Conservation (phyloP, 1,140 invertebrate genomes). For the Drosophila yakuba region DNA sequence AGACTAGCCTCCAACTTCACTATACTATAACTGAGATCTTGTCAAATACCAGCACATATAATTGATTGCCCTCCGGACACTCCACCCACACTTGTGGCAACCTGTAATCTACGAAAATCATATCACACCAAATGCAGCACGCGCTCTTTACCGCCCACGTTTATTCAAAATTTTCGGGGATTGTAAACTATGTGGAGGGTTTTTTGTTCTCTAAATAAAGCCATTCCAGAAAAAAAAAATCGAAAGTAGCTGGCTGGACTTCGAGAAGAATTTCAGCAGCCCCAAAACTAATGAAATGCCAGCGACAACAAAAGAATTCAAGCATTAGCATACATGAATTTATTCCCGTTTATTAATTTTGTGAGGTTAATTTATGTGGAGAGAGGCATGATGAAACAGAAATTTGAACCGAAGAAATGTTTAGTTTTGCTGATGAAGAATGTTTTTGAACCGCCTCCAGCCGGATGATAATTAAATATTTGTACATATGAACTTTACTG, state of each 20-base stretch:
- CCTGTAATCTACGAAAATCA: conserved; percentile 29
- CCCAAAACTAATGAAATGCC: conserved; percentile 60
- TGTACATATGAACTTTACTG: conserved; percentile 75
- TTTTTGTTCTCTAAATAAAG: conserved; percentile 38
- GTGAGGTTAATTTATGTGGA: conserved; percentile 4
- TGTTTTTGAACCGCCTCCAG: conserved; percentile 38
- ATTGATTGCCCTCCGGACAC: neutral
- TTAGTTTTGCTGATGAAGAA: conserved; percentile 43
- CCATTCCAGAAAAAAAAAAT: conserved; percentile 53
- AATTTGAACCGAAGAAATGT: conserved; percentile 36
- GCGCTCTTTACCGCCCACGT: conserved; percentile 36
- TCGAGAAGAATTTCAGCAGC: conserved; percentile 58
- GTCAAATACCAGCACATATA: neutral
- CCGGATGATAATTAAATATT: conserved; percentile 71
- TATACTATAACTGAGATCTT: neutral
- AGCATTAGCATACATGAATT: conserved; percentile 71
- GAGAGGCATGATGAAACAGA: conserved; percentile 57
- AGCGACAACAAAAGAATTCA: conserved; percentile 34
- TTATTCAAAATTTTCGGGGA: conserved; percentile 17
- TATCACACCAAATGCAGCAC: conserved; percentile 39
- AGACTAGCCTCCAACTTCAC: neutral
- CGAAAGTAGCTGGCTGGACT: conserved; percentile 60
- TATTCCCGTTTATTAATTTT: conserved; percentile 17
- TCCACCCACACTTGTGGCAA: conserved; percentile 31
- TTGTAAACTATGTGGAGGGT: conserved; percentile 17